Base-by-base conservation (phyloP, 2,888 invertebrate species). In the Cyclophora albipunctata region DNA sequence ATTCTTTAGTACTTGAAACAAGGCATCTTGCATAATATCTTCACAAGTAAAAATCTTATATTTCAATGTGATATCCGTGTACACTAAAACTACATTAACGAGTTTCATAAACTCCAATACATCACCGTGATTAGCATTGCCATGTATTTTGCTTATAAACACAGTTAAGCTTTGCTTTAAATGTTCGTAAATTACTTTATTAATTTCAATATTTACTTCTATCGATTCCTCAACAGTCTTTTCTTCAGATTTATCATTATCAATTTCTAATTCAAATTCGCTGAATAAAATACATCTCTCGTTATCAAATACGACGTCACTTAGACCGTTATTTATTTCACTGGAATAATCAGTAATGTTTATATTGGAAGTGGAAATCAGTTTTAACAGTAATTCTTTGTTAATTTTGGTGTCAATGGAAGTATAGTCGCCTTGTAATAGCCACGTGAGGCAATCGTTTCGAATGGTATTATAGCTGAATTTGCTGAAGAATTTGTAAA, bases 231-330 rank as follows among this genome's bases (percentile, higher is more conserved):
- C 48, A 34, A 35, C 41, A 46, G 49, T 5, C 43, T 37, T 20
- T 52, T 49, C 50, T 33, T 54, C 37, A 7, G 34, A 4, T 40
- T 48, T n/a, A 35, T 44, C 40, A 35, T 47, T 57, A 40, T 53
- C 40, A 47, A 73, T 54, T 6, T 75, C 65, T 40, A 71, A 57
- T 69, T 84, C 79, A 57, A 88, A 87, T 60, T 80, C 80, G 57
- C 75, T 79, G 46, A 81, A 83, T 49, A 88, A 62, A 50, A 83
- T 77, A 55, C 73, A 72, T 53, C 69, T 74, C 44, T 85, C 84
- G 34, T 67, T 64, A 54, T 71, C 59, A 54, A 82, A 85, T 52
- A 87, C 53, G 45, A 68, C 63, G 42, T 77, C 63, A 53, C 73
- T 75, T 44, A 82, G 58, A 44, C 57, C 48, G 2, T 48, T 52